Base-by-base conservation (phyloP, 2,113 vertebrate species). In the Tragelaphus buxtoni region DNA sequence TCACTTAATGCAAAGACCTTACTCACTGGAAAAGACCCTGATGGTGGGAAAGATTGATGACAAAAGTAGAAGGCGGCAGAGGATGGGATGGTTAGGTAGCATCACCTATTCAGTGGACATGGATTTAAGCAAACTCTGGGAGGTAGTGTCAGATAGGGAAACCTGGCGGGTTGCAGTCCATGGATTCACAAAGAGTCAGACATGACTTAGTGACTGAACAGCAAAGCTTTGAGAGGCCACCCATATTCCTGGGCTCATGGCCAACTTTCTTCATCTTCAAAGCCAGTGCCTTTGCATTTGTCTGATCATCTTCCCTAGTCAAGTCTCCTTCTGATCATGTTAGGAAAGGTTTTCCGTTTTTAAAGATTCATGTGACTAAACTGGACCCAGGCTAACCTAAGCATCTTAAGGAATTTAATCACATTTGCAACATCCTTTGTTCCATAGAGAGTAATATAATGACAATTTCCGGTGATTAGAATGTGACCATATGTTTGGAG, bases 401-500 rank as follows among this genome's bases (percentile, higher is more conserved):
- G 28, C 0, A 65, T 51, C 61, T 90, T 18, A 63, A 94, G 22
- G 45, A 11, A 0, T 7, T 65, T 76, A 76, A 85, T 55, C 32
- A 45, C 47, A n/a, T 79, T 63, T 58, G 11, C 1, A 86, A 69
- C 10, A n/a, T 22, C 26, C 3, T 6, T 58, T 80, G 90, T 82
- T 20, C 1, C 13, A 56, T 14, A 45, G 6, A 74, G 0, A 28
- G 7, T 24, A 39, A 58, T n/a, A 24, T n/a, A 28, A 47, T 51
- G 58, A 69, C 11, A 53, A 24, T 26, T 51, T 84, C 3, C 61
- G 28, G 3, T 61, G 5, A 84, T 88, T 74, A 79, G 22, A 77
- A n/a, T 63, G 12, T 16, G 5, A 17, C 2, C 6, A 26, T 39
- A 0, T n/a, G 18, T 87, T 83, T 24, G 7, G 0, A 2, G 13